Conservation (phyloP, 2,113 vertebrate species). For the Pimephales promelas region DNA sequence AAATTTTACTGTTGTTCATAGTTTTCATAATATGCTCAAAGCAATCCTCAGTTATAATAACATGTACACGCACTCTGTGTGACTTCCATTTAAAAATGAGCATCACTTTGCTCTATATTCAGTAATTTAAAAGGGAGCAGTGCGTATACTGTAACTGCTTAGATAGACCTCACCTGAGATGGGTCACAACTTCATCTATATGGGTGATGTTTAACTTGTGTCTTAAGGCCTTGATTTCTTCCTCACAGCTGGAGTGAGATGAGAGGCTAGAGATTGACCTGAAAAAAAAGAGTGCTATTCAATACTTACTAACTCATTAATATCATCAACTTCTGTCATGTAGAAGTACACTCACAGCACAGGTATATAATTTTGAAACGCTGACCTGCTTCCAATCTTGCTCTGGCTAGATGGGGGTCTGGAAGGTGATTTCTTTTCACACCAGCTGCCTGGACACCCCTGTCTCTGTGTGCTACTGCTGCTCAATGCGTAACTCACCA, state of each 20-base stretch:
- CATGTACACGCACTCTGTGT: not conserved
- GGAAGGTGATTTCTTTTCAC: not conserved
- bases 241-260: slow-evolving; percentile 58
- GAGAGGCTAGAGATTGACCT: slow-evolving; percentile 62
- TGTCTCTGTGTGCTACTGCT: slow-evolving; percentile 26
- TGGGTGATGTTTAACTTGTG: slow-evolving; percentile 76
- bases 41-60: not conserved
- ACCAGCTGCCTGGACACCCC: slow-evolving; percentile 4
- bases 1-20: not conserved
- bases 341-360: not conserved
- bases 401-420: slow-evolving; percentile 35
- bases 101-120: not conserved
- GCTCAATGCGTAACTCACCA: slow-evolving; percentile 80
- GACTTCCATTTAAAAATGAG: not conserved
- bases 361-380: not conserved
- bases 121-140: not conserved
- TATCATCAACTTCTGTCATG: not conserved
- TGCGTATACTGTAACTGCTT: not conserved
- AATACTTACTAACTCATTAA: not conserved
- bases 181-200: slow-evolving; percentile 78
- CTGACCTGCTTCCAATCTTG: slow-evolving; percentile 62
- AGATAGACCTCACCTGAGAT: slow-evolving; percentile 74
- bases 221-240: slow-evolving; percentile 73
- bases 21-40: slow-evolving; percentile 4
- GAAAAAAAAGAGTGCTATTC: not conserved